Conservation (phyloP, 2,113 vertebrate species). For the Corapipo altera region DNA sequence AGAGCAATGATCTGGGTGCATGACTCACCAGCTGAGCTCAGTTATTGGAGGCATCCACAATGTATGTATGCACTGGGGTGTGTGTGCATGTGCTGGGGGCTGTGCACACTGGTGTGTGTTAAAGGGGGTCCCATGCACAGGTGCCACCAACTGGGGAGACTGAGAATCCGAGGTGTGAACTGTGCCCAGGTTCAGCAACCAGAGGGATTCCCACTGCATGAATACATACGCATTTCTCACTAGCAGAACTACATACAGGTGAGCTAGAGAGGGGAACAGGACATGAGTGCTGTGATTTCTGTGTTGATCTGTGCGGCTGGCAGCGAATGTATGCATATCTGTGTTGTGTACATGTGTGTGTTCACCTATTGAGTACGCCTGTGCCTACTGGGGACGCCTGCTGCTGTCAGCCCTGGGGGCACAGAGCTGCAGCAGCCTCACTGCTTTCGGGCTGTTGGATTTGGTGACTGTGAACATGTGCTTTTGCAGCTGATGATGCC, state of each 20-base stretch:
- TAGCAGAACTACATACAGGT: background rate
- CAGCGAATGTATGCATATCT: no score
- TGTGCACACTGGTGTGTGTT: no score
- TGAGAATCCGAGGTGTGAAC: background rate
- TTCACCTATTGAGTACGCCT: background rate
- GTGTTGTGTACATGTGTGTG: no score
- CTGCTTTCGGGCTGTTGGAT: background rate
- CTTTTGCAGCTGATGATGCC: background rate
- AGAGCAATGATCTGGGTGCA: rapidly evolving
- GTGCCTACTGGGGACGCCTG: rapidly evolving
- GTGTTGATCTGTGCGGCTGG: background rate
- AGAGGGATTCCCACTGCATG: background rate
- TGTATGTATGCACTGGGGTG: no score
- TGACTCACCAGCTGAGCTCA: background rate
- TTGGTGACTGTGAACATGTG: background rate
- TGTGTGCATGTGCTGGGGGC: no score
- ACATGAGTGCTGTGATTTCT: background rate
- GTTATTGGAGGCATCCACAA: background rate
- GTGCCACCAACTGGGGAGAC: background rate
- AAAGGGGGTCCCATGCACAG: background rate
- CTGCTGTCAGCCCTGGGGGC: background rate
- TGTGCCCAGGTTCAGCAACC: background rate
- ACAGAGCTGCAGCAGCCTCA: rapidly evolving
- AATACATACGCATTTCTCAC: rapidly evolving
- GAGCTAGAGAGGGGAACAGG: background rate